A percentile compares a stretch with the other conserved stretches of the same genome.
phyloP scores from a whole-genome alignment of 2,113 vertebrate species.

The Tor tambroides region DNA sequence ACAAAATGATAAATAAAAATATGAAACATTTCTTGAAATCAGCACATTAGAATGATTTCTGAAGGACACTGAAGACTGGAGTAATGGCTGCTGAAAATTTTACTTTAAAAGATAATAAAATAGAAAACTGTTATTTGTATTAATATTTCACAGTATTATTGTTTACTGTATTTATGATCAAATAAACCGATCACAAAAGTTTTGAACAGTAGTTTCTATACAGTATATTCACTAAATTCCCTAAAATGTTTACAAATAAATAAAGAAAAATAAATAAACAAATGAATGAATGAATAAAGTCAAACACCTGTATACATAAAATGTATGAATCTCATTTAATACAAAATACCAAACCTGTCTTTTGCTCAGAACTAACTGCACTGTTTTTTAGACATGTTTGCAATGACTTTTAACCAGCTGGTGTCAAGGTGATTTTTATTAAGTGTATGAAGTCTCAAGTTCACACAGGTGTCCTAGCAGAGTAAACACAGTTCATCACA shows the following conservation, averaged over 20 bases:
- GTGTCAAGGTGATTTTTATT: neutral
- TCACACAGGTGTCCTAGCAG: conserved; percentile 5
- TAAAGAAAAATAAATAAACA: too few relatives aligned
- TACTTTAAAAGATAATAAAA: too few relatives aligned
- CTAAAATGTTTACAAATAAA: too few relatives aligned
- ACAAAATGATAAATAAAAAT: neutral
- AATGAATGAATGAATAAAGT: neutral
- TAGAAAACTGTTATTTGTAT: too few relatives aligned
- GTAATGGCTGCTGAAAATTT: too few relatives aligned
- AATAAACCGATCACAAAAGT: too few relatives aligned
- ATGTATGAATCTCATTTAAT: neutral
- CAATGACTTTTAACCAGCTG: neutral
- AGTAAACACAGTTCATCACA: neutral
- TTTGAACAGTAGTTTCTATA: too few relatives aligned
- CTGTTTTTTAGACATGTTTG: neutral
- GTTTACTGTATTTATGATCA: too few relatives aligned
- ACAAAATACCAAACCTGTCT: neutral
- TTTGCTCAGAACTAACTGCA: neutral
- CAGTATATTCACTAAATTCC: too few relatives aligned
- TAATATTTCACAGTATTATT: too few relatives aligned
- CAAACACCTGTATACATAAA: neutral
- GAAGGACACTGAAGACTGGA: too few relatives aligned
- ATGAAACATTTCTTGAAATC: neutral
- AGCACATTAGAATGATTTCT: neutral
- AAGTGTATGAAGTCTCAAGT: neutral